These are phyloP conservation scores for Eira barbara DNA, from an alignment of 2,113 vertebrate species.

Conservation along the genomic window DNA sequence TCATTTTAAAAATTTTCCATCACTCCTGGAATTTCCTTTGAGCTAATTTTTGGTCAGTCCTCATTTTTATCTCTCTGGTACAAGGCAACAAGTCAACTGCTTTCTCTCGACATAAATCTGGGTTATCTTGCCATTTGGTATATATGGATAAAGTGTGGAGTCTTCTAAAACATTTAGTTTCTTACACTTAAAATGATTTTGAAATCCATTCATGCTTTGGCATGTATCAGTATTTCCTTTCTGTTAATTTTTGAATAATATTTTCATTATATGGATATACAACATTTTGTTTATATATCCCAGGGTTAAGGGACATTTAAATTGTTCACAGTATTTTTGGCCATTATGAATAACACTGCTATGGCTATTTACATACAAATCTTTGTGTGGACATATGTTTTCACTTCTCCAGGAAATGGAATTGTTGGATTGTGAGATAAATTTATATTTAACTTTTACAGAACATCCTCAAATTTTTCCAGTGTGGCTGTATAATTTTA, in stretches of 20 bases:
- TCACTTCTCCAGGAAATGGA: background rate
- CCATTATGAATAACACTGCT: background rate
- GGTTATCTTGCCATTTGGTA: background rate
- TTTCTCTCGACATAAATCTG: background rate
- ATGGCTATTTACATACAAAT: background rate
- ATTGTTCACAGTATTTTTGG: background rate
- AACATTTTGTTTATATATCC: background rate
- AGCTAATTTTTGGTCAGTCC: background rate
- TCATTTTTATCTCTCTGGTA: background rate
- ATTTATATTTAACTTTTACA: background rate
- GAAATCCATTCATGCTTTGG: background rate
- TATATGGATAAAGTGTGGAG: background rate
- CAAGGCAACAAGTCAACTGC: background rate
- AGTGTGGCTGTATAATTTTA: background rate
- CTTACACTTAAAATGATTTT: background rate
- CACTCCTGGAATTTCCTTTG: background rate
- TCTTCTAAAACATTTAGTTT: too few relatives aligned
- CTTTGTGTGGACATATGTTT: background rate
- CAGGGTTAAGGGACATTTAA: background rate
- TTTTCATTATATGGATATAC: background rate
- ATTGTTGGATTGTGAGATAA: background rate
- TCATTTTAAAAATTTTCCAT: background rate
- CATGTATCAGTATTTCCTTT: background rate
- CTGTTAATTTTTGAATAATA: background rate
- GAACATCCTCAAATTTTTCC: background rate